phyloP scores from a whole-genome alignment of 53 echinoderm and acorn worm genomes.

The Patiria pectinifera region DNA sequence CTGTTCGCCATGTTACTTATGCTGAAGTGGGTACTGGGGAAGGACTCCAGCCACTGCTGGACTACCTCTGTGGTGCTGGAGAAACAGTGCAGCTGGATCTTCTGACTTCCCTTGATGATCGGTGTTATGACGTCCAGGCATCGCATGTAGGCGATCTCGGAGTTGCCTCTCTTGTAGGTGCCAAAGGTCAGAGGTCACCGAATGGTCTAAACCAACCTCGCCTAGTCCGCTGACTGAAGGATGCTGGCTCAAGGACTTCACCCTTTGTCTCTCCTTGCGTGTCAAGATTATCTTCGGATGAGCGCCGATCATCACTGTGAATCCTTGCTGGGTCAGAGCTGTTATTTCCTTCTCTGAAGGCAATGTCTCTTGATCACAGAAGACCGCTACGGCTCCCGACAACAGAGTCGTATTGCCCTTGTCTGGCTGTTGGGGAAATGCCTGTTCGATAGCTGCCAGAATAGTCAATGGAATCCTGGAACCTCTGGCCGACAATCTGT shows the following conservation, averaged over 20 bases:
- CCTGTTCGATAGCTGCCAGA: too few relatives aligned
- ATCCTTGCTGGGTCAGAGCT: neutral
- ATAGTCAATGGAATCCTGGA: neutral
- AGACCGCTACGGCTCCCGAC: too few relatives aligned
- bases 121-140: slow-evolving; percentile 29
- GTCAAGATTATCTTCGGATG: slow-evolving; percentile 18
- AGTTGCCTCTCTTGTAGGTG: slow-evolving; percentile 27
- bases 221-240: neutral
- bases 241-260: neutral
- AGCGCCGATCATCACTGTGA: slow-evolving; percentile 16
- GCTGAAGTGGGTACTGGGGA: slow-evolving; percentile 49
- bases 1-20: neutral
- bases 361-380: too few relatives aligned
- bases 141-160: slow-evolving; percentile 5
- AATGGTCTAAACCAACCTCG: slow-evolving; percentile 17
- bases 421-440: too few relatives aligned
- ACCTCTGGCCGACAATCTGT: neutral
- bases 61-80: slow-evolving; percentile 18
- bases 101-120: neutral
- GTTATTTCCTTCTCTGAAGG: too few relatives aligned
- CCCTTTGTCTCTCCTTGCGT: neutral
- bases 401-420: too few relatives aligned
- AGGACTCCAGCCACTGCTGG: slow-evolving; percentile 29
- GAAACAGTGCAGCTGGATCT: slow-evolving; percentile 41
- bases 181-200: slow-evolving; percentile 11